Conservation (phyloP, 2,113 vertebrate species). For the Narcine bancroftii region DNA sequence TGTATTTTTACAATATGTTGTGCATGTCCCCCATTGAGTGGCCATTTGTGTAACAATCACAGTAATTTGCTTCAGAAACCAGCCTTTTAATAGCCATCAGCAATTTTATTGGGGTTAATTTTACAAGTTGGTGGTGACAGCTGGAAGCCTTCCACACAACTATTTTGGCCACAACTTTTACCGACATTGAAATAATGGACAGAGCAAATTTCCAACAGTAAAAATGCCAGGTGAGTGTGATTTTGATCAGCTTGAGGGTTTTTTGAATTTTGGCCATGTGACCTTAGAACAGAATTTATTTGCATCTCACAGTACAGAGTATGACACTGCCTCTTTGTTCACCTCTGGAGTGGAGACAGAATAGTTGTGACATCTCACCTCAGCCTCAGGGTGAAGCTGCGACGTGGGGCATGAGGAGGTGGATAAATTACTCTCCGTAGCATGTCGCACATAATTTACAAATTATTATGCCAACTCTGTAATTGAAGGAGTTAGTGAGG, state of each 20-base stretch:
- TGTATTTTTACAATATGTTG: background rate
- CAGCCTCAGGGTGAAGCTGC: no score
- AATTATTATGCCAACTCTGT: background rate
- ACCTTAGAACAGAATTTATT: no score
- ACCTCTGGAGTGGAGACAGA: no score
- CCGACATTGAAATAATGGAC: background rate
- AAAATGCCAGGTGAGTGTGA: background rate
- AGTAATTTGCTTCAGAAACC: background rate
- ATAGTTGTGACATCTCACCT: no score
- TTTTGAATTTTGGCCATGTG: background rate
- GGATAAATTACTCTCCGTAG: no score
- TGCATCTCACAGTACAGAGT: no score
- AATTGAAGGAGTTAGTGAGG: background rate
- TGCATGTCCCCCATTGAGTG: background rate
- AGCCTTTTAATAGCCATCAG: background rate
- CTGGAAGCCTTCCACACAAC: background rate
- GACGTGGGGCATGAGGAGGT: no score
- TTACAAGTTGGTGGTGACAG: background rate
- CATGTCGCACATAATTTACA: background rate
- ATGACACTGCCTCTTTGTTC: no score
- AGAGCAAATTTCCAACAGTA: background rate
- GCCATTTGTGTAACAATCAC: background rate
- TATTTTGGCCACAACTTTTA: background rate
- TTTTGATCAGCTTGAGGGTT: background rate
- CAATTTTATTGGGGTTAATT: slow-evolving; percentile 22